A percentile compares a stretch with the other conserved stretches of the same genome.
These are phyloP conservation scores for Cerceris rybyensis DNA, from an alignment of 2,888 invertebrate species.

Conservation along the genomic window DNA sequence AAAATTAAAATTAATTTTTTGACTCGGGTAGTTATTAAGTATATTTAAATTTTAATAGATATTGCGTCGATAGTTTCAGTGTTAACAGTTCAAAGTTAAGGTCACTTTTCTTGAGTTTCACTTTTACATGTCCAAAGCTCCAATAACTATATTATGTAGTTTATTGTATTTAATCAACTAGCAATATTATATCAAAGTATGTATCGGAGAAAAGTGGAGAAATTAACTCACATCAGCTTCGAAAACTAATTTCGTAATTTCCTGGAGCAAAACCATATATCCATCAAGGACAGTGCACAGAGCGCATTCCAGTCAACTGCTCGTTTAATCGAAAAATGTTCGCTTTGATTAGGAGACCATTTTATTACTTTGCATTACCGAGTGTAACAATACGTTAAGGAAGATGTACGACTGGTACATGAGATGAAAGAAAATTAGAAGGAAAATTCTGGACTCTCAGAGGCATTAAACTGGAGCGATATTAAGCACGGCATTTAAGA, in stretches of 20 bases:
- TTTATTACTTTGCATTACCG: constrained; percentile 21
- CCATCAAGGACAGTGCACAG: not conserved
- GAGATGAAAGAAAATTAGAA: constrained; percentile 14
- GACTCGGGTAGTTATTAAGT: too few species aligned
- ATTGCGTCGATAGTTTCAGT: too few species aligned
- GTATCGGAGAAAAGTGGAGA: not conserved
- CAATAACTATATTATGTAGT: too few species aligned
- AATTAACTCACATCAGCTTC: not conserved
- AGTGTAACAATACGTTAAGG: constrained; percentile 7
- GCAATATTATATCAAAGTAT: too few species aligned
- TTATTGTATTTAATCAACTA: too few species aligned
- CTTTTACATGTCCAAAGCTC: too few species aligned
- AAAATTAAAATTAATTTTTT: too few species aligned
- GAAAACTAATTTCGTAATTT: not conserved
- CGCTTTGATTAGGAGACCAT: constrained; percentile 1
- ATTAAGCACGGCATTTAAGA: constrained; percentile 11
- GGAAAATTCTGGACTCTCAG: not conserved
- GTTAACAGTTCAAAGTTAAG: too few species aligned
- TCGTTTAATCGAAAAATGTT: constrained; percentile 3
- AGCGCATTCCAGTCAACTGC: too few species aligned
- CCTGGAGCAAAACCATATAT: not conserved
- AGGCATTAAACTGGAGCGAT: not conserved
- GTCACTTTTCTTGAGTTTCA: too few species aligned
- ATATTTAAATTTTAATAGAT: too few species aligned
- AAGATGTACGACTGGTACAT: not conserved